Evolutionary conservation across 1,140 invertebrate species (phyloP), one percentile per base, ranked within the genome.

Genomic region (Trichonephila clavata): DNA sequence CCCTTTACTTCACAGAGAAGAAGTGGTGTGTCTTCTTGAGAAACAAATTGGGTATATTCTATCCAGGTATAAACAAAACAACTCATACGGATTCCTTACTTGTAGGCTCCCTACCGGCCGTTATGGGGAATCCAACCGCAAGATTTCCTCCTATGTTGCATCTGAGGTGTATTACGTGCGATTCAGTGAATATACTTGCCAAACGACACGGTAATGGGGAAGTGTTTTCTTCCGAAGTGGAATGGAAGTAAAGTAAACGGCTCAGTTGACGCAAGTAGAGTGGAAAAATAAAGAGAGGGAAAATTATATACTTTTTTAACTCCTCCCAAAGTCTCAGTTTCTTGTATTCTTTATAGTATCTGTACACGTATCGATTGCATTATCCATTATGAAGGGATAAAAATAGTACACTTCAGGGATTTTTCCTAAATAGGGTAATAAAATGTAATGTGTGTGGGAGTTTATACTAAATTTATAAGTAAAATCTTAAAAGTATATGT

Each of bases 241-340:
- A 84, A 80, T 84, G 43, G 61, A 65, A 92, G 90, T 92, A 90
- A 60, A 90, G 81, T 81, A 84, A 92, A 83, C 60, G 90, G 27
- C 77, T 92, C 90, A 32, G 32, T 80, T 92, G 59, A 32, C 60
- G 20, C 90, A 92, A 92, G 90, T 92, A 61, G 43, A 50, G 80
- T 84, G 90, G 90, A 92, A 92, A 92, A 63, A 84, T 39, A 20
- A 84, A 59, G 71, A 59, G 71, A 77, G 18, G 32, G 71, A 77
- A 16, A 16, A 20, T 14, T 27, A 7, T 8, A 16, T 77, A 13
- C 27, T 71, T 32, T 77, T 39, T 39, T 57, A 7, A 39, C 21
- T 83, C n/a, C 80, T 50, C 50, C 50, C 50, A 50, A 8, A 50
- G 14, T 80, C 24, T 80, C 32, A 2, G 21, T n/a, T 50, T 84